phyloP scores from a whole-genome alignment of 2,797 vertebrate genomes.

The Epinephelus malabaricus region DNA sequence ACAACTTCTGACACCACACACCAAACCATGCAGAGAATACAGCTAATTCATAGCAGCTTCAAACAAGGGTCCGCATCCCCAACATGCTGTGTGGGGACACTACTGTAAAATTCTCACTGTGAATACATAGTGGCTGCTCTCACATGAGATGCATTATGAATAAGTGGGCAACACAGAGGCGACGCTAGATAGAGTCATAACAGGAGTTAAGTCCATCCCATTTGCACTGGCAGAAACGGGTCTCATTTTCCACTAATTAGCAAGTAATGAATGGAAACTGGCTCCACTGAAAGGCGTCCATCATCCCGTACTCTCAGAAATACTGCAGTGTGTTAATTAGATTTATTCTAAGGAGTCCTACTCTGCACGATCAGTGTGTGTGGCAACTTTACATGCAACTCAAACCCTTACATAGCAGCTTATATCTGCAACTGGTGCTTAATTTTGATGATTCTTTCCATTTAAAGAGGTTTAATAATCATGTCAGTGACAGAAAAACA shows the following conservation, averaged over 20 bases:
- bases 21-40: conserved; percentile 58
- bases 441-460: neutral
- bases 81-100: conserved; percentile 3
- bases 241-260: conserved; percentile 50
- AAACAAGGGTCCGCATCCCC: conserved; percentile 24
- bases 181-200: neutral
- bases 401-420: conserved; percentile 6
- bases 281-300: conserved; percentile 33
- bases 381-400: conserved; percentile 64
- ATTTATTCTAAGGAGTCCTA: conserved; percentile 7
- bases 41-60: conserved; percentile 53
- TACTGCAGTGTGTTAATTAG: conserved; percentile 40
- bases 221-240: conserved; percentile 10
- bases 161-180: conserved; percentile 11
- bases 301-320: conserved; percentile 31
- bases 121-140: neutral
- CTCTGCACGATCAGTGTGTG: conserved; percentile 18
- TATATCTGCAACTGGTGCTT: conserved; percentile 20
- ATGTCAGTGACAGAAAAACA: conserved; percentile 1
- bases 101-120: conserved; percentile 3
- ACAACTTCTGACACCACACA: conserved; percentile 79
- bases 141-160: neutral
- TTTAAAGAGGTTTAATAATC: neutral
- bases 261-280: conserved; percentile 64
- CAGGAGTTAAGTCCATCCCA: conserved; percentile 26